Percentiles rank a stretch among this genome's conserved stretches.
Conservation (phyloP, 2,797 vertebrate species). For the Fistularia tabacaria region DNA sequence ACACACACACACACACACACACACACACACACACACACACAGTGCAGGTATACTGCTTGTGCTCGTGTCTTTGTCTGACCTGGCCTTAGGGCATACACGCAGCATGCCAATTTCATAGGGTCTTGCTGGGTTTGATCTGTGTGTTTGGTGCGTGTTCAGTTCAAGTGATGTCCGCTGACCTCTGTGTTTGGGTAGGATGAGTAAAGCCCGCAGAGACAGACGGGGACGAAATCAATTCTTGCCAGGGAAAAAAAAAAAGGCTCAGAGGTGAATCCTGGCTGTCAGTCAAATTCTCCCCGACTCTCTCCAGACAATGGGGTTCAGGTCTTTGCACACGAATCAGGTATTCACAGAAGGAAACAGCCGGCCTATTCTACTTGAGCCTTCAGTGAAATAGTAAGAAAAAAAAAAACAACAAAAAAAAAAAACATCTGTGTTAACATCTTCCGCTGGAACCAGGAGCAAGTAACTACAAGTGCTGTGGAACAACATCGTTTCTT, state of each 20-base stretch:
- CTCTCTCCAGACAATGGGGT: slow-evolving; percentile 48
- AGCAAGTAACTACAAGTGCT: slow-evolving; percentile 46
- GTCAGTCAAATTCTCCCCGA: slow-evolving; percentile 55
- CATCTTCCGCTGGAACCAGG: slow-evolving; percentile 33
- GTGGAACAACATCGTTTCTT: slow-evolving; percentile 29
- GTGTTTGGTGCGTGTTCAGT: slow-evolving; percentile 53
- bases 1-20: no score
- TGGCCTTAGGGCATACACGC: slow-evolving; percentile 46
- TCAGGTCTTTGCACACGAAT: slow-evolving; percentile 30
- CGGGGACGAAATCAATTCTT: slow-evolving; percentile 44
- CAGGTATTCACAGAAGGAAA: slow-evolving; percentile 36
- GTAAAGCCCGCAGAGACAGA: slow-evolving; percentile 43
- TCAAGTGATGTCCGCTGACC: slow-evolving; percentile 62
- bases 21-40: slow-evolving; percentile 4
- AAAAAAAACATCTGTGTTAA: slow-evolving; percentile 53
- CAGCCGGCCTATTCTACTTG: slow-evolving; percentile 24
- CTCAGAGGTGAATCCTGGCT: slow-evolving; percentile 52
- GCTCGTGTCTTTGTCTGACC: background rate
- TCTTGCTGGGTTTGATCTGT: slow-evolving; percentile 59
- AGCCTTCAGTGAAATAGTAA: slow-evolving; percentile 39
- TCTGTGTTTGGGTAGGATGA: slow-evolving; percentile 47
- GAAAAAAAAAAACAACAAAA: slow-evolving; percentile 45
- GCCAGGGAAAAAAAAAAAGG: slow-evolving; percentile 18
- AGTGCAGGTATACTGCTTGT: background rate
- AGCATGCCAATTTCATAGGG: slow-evolving; percentile 49